phyloP scores from a whole-genome alignment of 2,113 vertebrate genomes.

The Motacilla tschutschensis region DNA sequence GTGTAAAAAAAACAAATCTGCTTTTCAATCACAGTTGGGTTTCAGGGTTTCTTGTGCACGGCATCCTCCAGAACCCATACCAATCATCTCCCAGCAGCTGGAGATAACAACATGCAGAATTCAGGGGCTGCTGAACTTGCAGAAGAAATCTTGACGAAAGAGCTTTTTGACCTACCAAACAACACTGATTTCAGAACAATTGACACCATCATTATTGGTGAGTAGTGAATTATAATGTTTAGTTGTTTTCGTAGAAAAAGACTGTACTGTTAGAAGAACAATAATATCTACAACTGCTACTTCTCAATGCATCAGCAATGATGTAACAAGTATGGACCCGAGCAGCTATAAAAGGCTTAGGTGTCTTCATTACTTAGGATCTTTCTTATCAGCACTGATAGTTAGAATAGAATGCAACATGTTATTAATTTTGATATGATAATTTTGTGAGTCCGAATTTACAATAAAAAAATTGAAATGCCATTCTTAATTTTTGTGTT shows the following conservation, averaged over 20 bases:
- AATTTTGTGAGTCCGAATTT: not conserved
- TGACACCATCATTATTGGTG: not conserved
- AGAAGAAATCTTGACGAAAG: not conserved
- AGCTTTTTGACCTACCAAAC: not conserved
- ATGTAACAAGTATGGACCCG: not conserved
- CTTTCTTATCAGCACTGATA: not conserved
- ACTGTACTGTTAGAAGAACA: not conserved
- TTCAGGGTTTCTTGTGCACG: accelerated
- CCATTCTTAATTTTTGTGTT: not conserved
- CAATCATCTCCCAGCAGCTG: not conserved
- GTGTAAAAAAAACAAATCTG: not conserved
- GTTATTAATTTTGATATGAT: not conserved
- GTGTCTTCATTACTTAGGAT: not conserved
- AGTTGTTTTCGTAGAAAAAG: not conserved
- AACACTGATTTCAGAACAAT: not conserved
- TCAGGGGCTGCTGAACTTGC: not conserved
- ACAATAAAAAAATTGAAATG: not conserved
- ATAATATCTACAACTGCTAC: not conserved
- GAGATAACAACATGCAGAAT: not conserved
- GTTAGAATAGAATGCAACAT: not conserved
- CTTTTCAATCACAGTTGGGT: not conserved
- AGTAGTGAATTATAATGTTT: not conserved
- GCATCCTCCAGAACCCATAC: not conserved
- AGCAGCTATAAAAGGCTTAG: not conserved
- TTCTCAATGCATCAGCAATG: not conserved